These are phyloP conservation scores for Aegotheles bennettii DNA, from an alignment of 2,113 vertebrate species.

Conservation along the genomic window DNA sequence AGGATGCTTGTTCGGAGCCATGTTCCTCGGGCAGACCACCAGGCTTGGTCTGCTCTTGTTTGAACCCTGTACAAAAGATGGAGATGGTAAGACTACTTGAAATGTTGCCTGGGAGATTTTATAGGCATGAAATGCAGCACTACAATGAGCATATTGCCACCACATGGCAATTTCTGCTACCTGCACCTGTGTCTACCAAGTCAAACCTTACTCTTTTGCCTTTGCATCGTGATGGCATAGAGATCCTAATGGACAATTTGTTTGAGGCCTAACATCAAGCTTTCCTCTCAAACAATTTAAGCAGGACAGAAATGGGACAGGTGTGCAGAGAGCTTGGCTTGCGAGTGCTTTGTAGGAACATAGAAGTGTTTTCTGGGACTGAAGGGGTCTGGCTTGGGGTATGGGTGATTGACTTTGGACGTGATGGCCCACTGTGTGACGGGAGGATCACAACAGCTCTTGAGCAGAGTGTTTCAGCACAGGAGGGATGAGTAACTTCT, in stretches of 20 bases:
- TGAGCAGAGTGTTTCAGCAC: not conserved
- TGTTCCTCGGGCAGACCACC: rapidly evolving
- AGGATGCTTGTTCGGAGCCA: not conserved
- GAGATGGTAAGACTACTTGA: not conserved
- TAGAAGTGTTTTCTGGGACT: not conserved
- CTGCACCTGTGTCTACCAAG: not conserved
- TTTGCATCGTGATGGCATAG: rapidly evolving
- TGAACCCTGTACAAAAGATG: not conserved
- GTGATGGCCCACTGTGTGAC: not conserved
- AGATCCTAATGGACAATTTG: not conserved
- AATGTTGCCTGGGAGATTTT: not conserved
- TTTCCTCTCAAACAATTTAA: not conserved
- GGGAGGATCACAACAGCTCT: not conserved
- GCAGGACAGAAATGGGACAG: not conserved
- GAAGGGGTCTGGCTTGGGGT: not conserved
- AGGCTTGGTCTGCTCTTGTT: not conserved
- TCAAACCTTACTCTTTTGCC: rapidly evolving
- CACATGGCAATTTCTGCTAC: not conserved
- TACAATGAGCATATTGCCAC: not conserved
- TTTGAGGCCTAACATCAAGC: not conserved
- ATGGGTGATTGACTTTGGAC: not conserved
- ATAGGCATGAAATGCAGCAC: not conserved
- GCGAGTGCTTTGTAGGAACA: not conserved
- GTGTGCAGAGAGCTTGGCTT: not conserved
- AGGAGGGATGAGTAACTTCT: not conserved